Evolutionary conservation across 2,113 vertebrate species (phyloP), one percentile per base, ranked within the genome.

Genomic region (Orycteropus afer): DNA sequence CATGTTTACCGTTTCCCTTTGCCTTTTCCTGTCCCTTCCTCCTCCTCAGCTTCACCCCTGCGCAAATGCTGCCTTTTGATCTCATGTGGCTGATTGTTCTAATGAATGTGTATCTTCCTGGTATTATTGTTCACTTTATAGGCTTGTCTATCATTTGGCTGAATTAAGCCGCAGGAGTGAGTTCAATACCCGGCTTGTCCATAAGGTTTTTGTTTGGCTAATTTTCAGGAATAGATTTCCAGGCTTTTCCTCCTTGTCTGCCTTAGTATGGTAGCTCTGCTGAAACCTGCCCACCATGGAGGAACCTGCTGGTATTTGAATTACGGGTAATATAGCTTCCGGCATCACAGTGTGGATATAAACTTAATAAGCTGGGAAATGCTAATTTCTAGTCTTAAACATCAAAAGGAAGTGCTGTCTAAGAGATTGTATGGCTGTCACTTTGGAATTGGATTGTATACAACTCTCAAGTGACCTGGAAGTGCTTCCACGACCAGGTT

Each of bases 381-480:
- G 40, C 74, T 73, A 3, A 86, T 88, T 92, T 74, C 80, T 13
- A 80, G 37, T 47, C 71, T 87, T 78, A 87, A 86, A 71, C 12
- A 42, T 69, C 88, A 85, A 69, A 45, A 37, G 67, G 51, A 80
- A 89, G 20, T 71, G 12, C 23, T 51, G 63, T 87, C 76, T 79
- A n/a, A 57, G 78, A 49, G 37, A 86, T 69, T 86, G 2, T 37
- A 34, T 91, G 53, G 9, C 65, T 85, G 27, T 67, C 69, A 45
- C 55, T 94, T 81, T 88, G 34, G 61, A 83, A 82, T 3, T 93
- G 63, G 53, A 45, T n/a, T 55, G 74, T 37, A 25, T 29, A 6
- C 63, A 57, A 90, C 23, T 89, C 73, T 86, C 77, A 85, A 15
- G 22, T 86, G 59, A 71, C 59, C 82, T 89, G 45, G 69, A 92